phyloP scores from a whole-genome alignment of 2,113 vertebrate genomes.

The Pavo muticus region DNA sequence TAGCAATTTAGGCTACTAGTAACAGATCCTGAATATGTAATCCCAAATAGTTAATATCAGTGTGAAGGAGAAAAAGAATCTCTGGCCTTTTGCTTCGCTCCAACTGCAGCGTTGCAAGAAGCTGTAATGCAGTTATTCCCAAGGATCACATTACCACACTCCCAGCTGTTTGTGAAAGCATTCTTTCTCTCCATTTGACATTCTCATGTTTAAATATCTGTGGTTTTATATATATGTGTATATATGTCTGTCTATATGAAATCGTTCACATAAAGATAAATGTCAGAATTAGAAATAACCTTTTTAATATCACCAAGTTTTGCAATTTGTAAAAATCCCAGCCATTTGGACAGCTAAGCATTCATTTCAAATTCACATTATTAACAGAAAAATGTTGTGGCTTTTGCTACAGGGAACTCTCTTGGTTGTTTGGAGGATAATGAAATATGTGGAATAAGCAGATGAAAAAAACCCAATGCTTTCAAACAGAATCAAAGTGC shows the following conservation, averaged over 20 bases:
- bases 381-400: not conserved
- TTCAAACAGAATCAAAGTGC: not conserved
- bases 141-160: not conserved
- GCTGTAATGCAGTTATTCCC: not conserved
- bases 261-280: not conserved
- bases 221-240: accelerated
- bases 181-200: not conserved
- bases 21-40: not conserved
- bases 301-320: not conserved
- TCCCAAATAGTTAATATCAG: not conserved
- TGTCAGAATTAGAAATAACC: not conserved
- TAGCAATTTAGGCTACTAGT: not conserved
- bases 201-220: not conserved
- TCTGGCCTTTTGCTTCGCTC: not conserved
- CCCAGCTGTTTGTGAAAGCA: not conserved
- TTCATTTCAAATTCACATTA: not conserved
- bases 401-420: not conserved
- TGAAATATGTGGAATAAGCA: not conserved
- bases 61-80: not conserved
- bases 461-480: not conserved
- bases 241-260: not conserved
- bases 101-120: not conserved
- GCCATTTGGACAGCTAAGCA: not conserved
- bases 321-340: not conserved
- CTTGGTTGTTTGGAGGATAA: not conserved